Base-by-base conservation (phyloP, 30 jellyfish, hydroid and myxozoan species). In the Aurelia sp. region DNA sequence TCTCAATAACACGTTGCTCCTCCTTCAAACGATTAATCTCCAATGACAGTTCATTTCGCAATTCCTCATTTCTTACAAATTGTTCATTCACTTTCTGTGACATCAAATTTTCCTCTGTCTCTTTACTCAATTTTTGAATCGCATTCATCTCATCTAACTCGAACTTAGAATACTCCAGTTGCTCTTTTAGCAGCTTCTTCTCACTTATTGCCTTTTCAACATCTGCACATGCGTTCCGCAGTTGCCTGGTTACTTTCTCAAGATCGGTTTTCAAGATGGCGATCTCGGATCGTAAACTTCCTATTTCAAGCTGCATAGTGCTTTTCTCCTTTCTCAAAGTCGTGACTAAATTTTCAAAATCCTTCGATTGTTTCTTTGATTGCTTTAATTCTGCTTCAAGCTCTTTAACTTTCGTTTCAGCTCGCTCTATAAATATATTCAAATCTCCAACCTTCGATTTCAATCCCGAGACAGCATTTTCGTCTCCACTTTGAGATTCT, bases 341-440 rank as follows among this genome's bases (percentile, higher is more conserved):
- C 20, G 74, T 41, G 17, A 65, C 80, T 10, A 62, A 62, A 37
- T 59, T 75, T 72, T 75, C 89, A 6, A 65, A 50, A 31, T 86
- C 95, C 11, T 19, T 60, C 18, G 66, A 52, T 68, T 86, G 62
- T 47, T 51, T 66, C 72, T 66, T 86, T 55, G 77, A 17, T 7
- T 30, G 47, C 23, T 53, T 51, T 35, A 73, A 17, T 0, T 74
- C 89, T 21, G 53, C 55, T 13, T 86, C 89, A 37, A 73, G 86
- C 41, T 74, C 89, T 9, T 55, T 60, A 15, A 65, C 73, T 51
- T 78, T 78, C 52, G 89, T 78, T 63, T 78, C 89, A 41, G 89
- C 89, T 17, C 89, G 79, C 59, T 78, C 89, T 19, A 78, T 78
- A 64, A 78, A 78, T 27, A 78, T 78, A 63, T 78, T 78, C 81